Conservation (phyloP, 2,113 vertebrate species). For the Illadopsis cleaveri region DNA sequence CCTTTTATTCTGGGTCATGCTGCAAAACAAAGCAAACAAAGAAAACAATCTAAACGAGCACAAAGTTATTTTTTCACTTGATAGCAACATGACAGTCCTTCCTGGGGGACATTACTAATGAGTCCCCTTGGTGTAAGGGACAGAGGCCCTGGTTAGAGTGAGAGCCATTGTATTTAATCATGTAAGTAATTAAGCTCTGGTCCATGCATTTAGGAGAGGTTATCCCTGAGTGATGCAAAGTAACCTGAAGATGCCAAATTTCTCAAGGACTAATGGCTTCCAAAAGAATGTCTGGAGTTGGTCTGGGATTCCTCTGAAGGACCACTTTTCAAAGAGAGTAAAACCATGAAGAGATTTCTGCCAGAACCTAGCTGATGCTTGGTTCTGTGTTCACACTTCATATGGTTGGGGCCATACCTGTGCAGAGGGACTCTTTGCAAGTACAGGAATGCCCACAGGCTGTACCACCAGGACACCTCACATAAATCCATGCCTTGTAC, state of each 20-base stretch:
- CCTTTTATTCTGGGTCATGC: neutral
- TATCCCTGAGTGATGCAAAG: neutral
- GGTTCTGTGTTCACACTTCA: neutral
- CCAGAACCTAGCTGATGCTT: neutral
- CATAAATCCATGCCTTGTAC: neutral
- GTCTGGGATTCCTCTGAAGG: neutral
- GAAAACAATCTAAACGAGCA: neutral
- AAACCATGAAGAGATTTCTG: neutral
- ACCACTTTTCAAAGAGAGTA: neutral
- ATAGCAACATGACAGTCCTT: neutral
- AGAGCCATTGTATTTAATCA: neutral
- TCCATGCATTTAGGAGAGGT: neutral
- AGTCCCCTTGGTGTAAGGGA: neutral
- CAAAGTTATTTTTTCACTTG: constrained; percentile 6
- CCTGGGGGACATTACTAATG: neutral
- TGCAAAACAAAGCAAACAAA: neutral
- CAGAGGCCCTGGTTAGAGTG: neutral
- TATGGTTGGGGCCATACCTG: neutral
- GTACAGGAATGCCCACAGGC: neutral
- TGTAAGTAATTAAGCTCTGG: neutral
- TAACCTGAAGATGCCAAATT: neutral
- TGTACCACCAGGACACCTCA: neutral
- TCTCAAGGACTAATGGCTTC: neutral
- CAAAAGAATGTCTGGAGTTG: neutral
- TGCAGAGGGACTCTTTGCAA: neutral